Percentiles rank a stretch among this genome's conserved stretches.
phyloP scores from a whole-genome alignment of 2,888 invertebrate genomes.

The Microplitis deprimator region DNA sequence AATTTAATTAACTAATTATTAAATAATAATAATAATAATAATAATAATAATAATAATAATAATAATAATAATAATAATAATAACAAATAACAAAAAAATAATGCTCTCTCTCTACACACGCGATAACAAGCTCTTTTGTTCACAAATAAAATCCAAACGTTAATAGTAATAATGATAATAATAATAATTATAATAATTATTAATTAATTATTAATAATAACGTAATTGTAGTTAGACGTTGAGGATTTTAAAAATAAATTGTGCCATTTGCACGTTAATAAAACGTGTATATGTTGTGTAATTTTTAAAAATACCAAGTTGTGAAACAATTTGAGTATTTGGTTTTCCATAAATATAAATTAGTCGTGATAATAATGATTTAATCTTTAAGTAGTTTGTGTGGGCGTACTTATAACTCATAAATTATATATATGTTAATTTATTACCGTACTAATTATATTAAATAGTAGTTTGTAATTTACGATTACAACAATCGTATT shows the following conservation, averaged over 20 bases:
- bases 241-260: background rate
- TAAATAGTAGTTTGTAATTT: constrained; percentile 3
- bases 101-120: constrained; percentile 17
- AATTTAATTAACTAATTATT: background rate
- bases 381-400: background rate
- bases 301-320: background rate
- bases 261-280: constrained; percentile 1
- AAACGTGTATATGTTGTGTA: background rate
- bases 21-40: constrained; percentile 25
- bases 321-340: background rate
- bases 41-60: constrained; percentile 2
- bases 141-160: constrained; percentile 30
- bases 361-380: constrained; percentile 1
- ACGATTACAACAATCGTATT: background rate
- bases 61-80: constrained; percentile 7
- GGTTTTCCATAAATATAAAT: background rate
- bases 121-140: constrained; percentile 45
- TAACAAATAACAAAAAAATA: background rate
- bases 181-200: constrained; percentile 7
- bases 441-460: constrained; percentile 7
- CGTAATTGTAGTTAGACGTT: background rate
- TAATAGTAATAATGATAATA: background rate
- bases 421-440: background rate
- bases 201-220: background rate
- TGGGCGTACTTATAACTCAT: background rate